Base-by-base conservation (phyloP, 1,140 invertebrate genomes). In the Temnothorax longispinosus region DNA sequence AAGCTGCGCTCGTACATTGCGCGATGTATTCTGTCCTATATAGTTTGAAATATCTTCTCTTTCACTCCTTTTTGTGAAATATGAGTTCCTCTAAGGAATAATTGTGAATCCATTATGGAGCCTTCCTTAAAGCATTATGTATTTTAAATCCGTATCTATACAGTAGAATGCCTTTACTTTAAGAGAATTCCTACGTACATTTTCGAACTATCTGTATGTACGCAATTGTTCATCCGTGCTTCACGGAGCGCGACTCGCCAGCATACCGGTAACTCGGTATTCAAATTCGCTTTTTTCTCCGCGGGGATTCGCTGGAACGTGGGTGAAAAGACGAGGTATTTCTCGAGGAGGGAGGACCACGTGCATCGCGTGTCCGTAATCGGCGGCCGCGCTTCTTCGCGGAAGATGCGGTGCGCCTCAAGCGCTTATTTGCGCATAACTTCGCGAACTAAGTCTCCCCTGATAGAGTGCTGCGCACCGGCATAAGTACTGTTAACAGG, bases 341-440 rank as follows among this genome's bases (percentile, higher is more conserved):
- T 87, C 86, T 67, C 87, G 80, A 18, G 38, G 62, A 87, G 90
- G 72, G 72, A 76, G 78, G 56, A 50, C 41, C 56, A 21, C 89
- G 92, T 85, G 86, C 91, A 93, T 92, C 91, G 87, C 77, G 52
- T 78, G 87, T 87, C 89, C 89, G 87, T 80, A 74, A 89, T 84
- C 80, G 80, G 69, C 47, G 69, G 54, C 69, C 44, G 69, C 54
- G 69, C 56, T 84, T 67, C 65, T 84, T 65, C n/a, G 56, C 69
- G 38, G 69, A 74, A 71, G 80, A 82, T 72, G 52, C 80, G 18
- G 67, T 21, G 74, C 67, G 87, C 89, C 88, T 50, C 56, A 54
- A 85, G 89, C 89, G 87, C 81, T 90, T 91, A 82, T 88, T 92
- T 82, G 88, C 77, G 89, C 91, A 92, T 91, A 91, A 89, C 91